Base-by-base conservation (phyloP, 2,888 invertebrate species). In the Siphlonurus alternatus region DNA sequence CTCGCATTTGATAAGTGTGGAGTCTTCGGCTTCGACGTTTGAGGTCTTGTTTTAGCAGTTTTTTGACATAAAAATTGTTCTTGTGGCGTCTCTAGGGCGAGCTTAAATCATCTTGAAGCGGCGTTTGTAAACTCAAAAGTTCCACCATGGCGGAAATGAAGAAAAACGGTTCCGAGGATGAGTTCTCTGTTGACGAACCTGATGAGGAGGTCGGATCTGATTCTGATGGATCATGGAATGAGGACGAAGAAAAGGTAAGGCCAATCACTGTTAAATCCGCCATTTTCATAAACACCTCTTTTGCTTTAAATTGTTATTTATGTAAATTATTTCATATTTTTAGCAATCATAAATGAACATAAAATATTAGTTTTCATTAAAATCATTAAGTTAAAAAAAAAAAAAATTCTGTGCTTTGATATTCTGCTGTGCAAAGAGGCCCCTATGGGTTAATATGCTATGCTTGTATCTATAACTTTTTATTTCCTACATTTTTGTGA, bases 121-220 rank as follows among this genome's bases (percentile, higher is more conserved):
- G 15, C 5, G 15, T 38, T 38, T 38, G 38, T 15, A 38, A 38
- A 10, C 38, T 38, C 15, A 10, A n/a, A 15, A 38, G 38, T 38
- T 5, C 20, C 22, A 20, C 56, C 56, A 56, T 56, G 56, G 56
- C 56, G 7, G 56, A 56, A n/a, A 22, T 56, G 56, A 56, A 56
- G 56, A 56, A 56, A 56, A 56, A 56, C n/a, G 56, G 56, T 10
- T 56, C 56, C n/a, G 56, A 56, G 56, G 56, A 56, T n/a, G 56
- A 56, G 22, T n/a, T 20, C 19, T 56, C 22, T 22, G 56, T 56
- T 7, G 56, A 56, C 56, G 22, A 56, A n/a, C 56, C 56, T n/a
- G 56, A 56, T 56, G 56, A 56, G 22, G 56, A 56, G 56, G 56
- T 20, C 22, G 56, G 19, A n/a, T 22, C 56, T 22, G 56, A 56